Evolutionary conservation across 2,113 vertebrate species (phyloP).

Genomic region (Oreochromis aureus): DNA sequence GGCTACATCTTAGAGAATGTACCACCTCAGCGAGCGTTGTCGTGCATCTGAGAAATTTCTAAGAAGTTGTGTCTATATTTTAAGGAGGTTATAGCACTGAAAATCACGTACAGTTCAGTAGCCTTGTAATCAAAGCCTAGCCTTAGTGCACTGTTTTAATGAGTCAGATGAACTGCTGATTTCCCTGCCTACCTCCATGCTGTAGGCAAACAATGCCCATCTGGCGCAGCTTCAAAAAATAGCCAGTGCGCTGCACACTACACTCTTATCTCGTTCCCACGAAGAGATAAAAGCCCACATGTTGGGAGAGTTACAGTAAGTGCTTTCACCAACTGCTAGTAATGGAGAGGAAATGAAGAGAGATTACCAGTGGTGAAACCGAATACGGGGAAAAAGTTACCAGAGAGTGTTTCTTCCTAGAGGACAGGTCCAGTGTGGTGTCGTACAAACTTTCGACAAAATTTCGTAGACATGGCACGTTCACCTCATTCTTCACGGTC

Average conservation of each 20-base stretch:
- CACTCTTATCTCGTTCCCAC: conserved; percentile 1
- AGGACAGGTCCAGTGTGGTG: conserved; percentile 93
- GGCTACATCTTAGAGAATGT: not conserved
- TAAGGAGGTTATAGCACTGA: not conserved
- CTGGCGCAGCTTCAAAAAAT: conserved; percentile 6
- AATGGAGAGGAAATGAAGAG: conserved; percentile 41
- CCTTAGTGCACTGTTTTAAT: not conserved
- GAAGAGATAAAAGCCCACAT: conserved; percentile 34
- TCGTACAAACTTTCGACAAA: conserved; percentile 98
- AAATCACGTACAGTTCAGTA: not conserved
- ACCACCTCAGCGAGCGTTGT: not conserved
- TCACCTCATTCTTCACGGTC: conserved; percentile 99
- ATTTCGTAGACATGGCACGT: conserved; percentile 97
- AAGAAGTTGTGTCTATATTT: not conserved
- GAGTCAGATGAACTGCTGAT: not conserved
- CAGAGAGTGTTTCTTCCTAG: conserved; percentile 97
- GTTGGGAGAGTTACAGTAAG: conserved; percentile 34
- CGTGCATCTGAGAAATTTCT: not conserved
- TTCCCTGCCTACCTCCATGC: not conserved
- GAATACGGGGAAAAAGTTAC: conserved; percentile 71
- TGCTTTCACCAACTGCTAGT: conserved; percentile 22
- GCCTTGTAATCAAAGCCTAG: not conserved
- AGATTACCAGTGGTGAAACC: not conserved
- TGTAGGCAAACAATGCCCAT: conserved; percentile 7
- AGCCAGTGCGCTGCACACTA: not conserved